Evolutionary conservation across 2,888 invertebrate genomes (phyloP).

Genomic region (Phyllotreta striolata): DNA sequence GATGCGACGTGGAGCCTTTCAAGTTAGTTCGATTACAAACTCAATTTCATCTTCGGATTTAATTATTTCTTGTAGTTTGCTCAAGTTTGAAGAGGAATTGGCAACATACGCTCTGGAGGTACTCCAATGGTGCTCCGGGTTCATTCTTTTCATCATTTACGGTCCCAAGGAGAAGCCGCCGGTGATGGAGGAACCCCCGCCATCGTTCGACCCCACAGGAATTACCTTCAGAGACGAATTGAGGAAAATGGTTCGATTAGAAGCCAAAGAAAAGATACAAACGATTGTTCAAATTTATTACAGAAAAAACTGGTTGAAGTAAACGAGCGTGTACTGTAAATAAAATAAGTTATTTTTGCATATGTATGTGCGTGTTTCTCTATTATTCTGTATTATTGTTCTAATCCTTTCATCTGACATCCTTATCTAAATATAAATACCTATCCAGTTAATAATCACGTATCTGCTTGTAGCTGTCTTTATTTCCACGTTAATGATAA

Average conservation of each 20-base stretch:
- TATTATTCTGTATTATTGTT: no score
- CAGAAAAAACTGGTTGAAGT: constrained; percentile 2
- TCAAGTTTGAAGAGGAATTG: constrained; percentile 57
- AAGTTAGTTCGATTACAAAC: not conserved
- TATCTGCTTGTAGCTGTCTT: no score
- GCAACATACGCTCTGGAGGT: constrained; percentile 53
- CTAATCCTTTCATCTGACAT: no score
- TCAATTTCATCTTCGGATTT: not conserved
- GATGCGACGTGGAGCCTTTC: constrained; percentile 22
- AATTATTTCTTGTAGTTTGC: constrained; percentile 45
- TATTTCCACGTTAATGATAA: no score
- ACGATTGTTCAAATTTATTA: not conserved
- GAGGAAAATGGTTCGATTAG: not conserved
- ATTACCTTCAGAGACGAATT: constrained; percentile 3
- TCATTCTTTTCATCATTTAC: constrained; percentile 52
- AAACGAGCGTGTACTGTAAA: no score
- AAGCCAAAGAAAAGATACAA: constrained; percentile 2
- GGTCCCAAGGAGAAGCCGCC: constrained; percentile 30
- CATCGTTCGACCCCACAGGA: not conserved
- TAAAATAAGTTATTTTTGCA: no score
- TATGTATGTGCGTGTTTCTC: no score
- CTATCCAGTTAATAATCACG: no score
- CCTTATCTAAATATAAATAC: no score
- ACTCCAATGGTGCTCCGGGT: constrained; percentile 56
- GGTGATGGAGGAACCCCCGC: no score